Percentiles rank a stretch among this genome's conserved stretches.
These are phyloP conservation scores for Drosophila subpulchrella DNA, from an alignment of 1,140 invertebrate species.

Conservation along the genomic window DNA sequence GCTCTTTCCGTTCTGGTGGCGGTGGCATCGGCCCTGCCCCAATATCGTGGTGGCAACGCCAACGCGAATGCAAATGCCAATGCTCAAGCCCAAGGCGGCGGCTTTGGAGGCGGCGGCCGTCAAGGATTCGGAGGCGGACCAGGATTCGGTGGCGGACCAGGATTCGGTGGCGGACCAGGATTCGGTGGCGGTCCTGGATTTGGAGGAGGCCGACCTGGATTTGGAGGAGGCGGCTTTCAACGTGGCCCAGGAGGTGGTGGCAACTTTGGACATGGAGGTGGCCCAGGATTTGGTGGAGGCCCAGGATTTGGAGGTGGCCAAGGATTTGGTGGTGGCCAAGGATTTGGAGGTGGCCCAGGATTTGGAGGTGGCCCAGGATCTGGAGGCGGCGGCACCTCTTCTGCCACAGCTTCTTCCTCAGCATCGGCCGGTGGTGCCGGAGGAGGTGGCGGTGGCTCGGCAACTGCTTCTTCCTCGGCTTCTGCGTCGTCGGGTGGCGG, in stretches of 20 bases:
- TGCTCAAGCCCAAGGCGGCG: slow-evolving; percentile 24
- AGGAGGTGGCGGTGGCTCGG: slow-evolving; percentile 25
- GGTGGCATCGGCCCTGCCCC: slow-evolving; percentile 46
- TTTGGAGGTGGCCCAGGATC: no score
- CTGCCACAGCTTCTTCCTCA: slow-evolving; percentile 27
- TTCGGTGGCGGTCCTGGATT: slow-evolving; percentile 19
- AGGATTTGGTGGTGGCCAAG: no score
- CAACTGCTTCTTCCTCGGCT: slow-evolving; percentile 33
- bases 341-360: no score
- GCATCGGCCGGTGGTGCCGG: slow-evolving; percentile 30
- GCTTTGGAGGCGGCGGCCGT: slow-evolving; percentile 18
- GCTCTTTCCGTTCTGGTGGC: slow-evolving; percentile 46
- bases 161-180: slow-evolving; percentile 31
- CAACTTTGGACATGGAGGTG: slow-evolving; percentile 1
- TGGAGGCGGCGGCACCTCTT: slow-evolving; percentile 9
- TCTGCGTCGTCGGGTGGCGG: slow-evolving; percentile 11
- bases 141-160: slow-evolving; percentile 30
- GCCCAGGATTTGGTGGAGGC: neutral
- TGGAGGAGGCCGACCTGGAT: slow-evolving; percentile 11
- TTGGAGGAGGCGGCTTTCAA: slow-evolving; percentile 26
- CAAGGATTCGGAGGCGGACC: slow-evolving; percentile 19
- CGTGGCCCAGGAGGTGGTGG: slow-evolving; percentile 18
- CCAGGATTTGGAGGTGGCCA: no score
- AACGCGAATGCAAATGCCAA: slow-evolving; percentile 42
- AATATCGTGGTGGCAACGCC: slow-evolving; percentile 32